phyloP scores from a whole-genome alignment of 2,113 vertebrate species.

The Electrona antarctica region DNA sequence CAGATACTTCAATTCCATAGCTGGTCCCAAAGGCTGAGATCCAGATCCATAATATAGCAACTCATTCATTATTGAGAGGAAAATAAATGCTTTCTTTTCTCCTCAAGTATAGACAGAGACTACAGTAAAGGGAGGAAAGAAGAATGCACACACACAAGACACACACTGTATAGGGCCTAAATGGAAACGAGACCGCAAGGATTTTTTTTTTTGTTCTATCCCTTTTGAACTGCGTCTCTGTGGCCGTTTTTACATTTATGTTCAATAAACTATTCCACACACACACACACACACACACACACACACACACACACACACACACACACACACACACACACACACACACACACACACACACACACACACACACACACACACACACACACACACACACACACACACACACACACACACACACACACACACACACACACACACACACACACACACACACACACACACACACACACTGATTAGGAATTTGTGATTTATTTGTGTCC shows the following conservation, averaged over 20 bases:
- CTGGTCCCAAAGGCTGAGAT: conserved; percentile 19
- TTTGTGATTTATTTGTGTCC: too few relatives aligned
- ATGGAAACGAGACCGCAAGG: too few relatives aligned
- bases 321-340: neutral
- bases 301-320: neutral
- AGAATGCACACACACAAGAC: neutral
- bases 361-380: too few relatives aligned
- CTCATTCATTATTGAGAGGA: conserved; percentile 47
- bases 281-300: conserved; percentile 5
- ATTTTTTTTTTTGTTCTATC: too few relatives aligned
- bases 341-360: conserved; percentile 9
- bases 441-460: too few relatives aligned
- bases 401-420: too few relatives aligned
- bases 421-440: too few relatives aligned
- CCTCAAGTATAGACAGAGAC: conserved; percentile 3
- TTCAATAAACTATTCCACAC: neutral
- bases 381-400: too few relatives aligned
- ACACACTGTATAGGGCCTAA: too few relatives aligned
- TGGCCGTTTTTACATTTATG: too few relatives aligned
- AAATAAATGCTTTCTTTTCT: conserved; percentile 29
- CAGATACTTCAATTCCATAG: conserved; percentile 9
- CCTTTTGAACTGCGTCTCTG: too few relatives aligned
- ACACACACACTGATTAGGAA: too few relatives aligned
- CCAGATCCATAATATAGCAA: conserved; percentile 20
- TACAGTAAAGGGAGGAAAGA: neutral